These are phyloP conservation scores for Takifugu bimaculatus DNA, from an alignment of 2,113 vertebrate genomes.

Conservation along the genomic window DNA sequence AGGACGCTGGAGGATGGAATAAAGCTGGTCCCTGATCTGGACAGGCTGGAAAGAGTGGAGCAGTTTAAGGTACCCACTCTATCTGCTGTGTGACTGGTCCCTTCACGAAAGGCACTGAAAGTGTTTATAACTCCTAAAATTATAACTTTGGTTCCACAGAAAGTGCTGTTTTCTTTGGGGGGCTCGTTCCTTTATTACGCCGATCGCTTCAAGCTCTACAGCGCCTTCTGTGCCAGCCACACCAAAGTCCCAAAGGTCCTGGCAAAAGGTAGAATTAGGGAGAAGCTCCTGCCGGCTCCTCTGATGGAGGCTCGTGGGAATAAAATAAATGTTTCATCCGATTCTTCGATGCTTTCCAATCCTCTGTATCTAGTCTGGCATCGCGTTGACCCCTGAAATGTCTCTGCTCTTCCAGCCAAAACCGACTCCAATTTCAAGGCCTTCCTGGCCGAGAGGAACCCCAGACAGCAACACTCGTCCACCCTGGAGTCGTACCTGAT, in stretches of 20 bases:
- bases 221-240: slow-evolving; percentile 98
- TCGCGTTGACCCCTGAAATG: not conserved
- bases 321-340: slow-evolving; percentile 6
- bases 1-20: slow-evolving; percentile 95
- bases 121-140: not conserved
- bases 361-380: not conserved
- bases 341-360: no score
- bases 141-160: slow-evolving; percentile 68
- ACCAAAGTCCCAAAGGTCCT: slow-evolving; percentile 97
- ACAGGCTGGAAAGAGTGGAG: slow-evolving; percentile 88
- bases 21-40: slow-evolving; percentile 87
- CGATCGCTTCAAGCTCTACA: slow-evolving; percentile 98
- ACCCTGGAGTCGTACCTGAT: slow-evolving; percentile 97
- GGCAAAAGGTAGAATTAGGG: slow-evolving; percentile 83
- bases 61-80: slow-evolving; percentile 87
- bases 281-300: not conserved
- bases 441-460: slow-evolving; percentile 91
- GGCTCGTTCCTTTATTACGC: slow-evolving; percentile 97
- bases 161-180: slow-evolving; percentile 95
- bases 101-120: not conserved
- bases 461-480: slow-evolving; percentile 87
- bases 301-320: not conserved
- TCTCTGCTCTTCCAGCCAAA: slow-evolving; percentile 75
- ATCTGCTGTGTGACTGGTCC: not conserved
- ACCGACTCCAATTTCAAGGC: slow-evolving; percentile 91